A percentile compares a stretch with the other conserved stretches of the same genome.
These are phyloP conservation scores for Columba janthina DNA, from an alignment of 2,113 vertebrate genomes.

Conservation along the genomic window DNA sequence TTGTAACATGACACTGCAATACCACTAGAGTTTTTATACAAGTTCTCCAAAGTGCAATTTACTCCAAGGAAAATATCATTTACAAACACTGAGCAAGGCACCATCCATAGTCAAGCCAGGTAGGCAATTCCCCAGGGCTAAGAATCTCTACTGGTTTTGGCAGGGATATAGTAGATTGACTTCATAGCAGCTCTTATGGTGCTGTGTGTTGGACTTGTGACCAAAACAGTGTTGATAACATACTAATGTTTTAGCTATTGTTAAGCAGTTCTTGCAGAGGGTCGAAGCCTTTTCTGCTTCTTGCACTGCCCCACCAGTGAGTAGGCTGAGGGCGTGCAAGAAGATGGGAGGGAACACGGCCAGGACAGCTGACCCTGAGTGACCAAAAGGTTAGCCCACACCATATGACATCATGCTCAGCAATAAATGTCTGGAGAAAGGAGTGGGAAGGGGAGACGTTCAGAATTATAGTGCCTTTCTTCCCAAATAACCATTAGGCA, in stretches of 20 bases:
- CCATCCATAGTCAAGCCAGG: neutral
- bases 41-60: neutral
- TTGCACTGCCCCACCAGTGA: neutral
- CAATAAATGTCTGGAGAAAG: neutral
- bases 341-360: neutral
- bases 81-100: neutral
- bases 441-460: fast-evolving
- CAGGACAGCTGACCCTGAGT: neutral
- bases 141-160: neutral
- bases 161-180: neutral
- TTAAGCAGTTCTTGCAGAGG: neutral
- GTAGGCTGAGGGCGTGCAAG: neutral
- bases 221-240: neutral
- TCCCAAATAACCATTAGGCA: fast-evolving
- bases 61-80: neutral
- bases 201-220: neutral
- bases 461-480: neutral
- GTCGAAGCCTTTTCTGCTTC: neutral
- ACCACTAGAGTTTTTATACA: neutral
- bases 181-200: fast-evolving
- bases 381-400: neutral
- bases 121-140: neutral
- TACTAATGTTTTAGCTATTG: neutral
- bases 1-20: neutral
- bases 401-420: fast-evolving